phyloP scores from a whole-genome alignment of 2,113 vertebrate genomes.

The Cynoglossus semilaevis region DNA sequence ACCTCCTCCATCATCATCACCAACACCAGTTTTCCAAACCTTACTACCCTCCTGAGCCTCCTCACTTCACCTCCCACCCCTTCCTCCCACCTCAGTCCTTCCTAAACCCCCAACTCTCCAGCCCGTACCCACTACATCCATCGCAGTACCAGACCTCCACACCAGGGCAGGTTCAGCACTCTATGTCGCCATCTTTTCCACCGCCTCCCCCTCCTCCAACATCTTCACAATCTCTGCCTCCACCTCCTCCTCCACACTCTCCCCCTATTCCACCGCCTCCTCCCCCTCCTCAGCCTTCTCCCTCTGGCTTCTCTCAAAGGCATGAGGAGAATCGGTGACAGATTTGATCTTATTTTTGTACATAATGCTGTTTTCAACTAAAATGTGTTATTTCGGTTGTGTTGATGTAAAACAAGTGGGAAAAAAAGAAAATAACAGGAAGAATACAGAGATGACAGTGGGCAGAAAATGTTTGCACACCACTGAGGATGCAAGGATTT shows the following conservation, averaged over 20 bases:
- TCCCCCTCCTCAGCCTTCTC: constrained; percentile 54
- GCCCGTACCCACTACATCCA: constrained; percentile 35
- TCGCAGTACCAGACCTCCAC: constrained; percentile 50
- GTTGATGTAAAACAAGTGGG: constrained; percentile 50
- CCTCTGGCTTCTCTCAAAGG: constrained; percentile 60
- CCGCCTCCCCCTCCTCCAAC: constrained; percentile 51
- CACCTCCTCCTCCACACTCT: constrained; percentile 55
- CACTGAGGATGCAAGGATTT: too few species aligned
- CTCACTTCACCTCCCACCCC: constrained; percentile 45
- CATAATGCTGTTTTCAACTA: constrained; percentile 70
- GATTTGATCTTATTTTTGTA: constrained; percentile 88
- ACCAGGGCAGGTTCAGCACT: constrained; percentile 22
- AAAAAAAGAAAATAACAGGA: constrained; percentile 27
- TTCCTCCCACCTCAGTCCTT: constrained; percentile 53
- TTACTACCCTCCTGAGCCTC: constrained; percentile 54
- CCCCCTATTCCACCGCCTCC: constrained; percentile 60
- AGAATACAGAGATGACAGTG: background rate
- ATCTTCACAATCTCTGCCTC: constrained; percentile 58
- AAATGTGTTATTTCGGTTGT: constrained; percentile 58
- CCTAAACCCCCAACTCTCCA: constrained; percentile 15
- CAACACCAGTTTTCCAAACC: constrained; percentile 52
- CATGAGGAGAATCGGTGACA: constrained; percentile 84
- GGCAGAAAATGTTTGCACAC: too few species aligned
- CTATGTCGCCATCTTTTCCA: constrained; percentile 38
- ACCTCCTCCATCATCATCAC: constrained; percentile 37